These are phyloP conservation scores for Andrena hattorfiana DNA, from an alignment of 2,888 invertebrate species.

Conservation along the genomic window DNA sequence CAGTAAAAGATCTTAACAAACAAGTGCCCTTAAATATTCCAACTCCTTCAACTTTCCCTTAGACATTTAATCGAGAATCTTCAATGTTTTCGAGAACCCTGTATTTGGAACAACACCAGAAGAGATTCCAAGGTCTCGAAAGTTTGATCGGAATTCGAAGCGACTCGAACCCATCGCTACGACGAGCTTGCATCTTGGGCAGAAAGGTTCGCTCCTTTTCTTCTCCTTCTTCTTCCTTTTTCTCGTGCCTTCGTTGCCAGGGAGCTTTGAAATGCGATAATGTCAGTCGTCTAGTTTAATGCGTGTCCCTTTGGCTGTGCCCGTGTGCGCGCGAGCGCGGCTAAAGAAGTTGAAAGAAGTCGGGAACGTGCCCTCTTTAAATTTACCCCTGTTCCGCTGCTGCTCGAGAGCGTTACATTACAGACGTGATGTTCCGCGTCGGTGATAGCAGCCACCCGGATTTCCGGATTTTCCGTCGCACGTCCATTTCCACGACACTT, in stretches of 20 bases:
- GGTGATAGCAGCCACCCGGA: constrained; percentile 45
- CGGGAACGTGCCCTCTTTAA: constrained; percentile 38
- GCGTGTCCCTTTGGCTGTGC: constrained; percentile 31
- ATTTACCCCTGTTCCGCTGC: constrained; percentile 29
- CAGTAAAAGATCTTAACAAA: too few relatives aligned
- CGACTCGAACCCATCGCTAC: neutral
- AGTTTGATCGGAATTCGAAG: neutral
- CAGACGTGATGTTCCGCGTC: constrained; percentile 43
- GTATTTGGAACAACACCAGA: neutral
- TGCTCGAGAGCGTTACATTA: constrained; percentile 38
- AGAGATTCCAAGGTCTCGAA: neutral
- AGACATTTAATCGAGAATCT: neutral
- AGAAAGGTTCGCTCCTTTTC: neutral
- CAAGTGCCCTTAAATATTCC: neutral
- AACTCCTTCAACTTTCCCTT: neutral
- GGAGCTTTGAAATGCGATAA: constrained; percentile 47
- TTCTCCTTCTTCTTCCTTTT: neutral
- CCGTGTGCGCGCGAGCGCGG: neutral
- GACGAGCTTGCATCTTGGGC: neutral
- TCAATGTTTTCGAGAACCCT: neutral
- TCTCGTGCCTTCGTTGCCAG: neutral
- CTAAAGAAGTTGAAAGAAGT: constrained; percentile 40
- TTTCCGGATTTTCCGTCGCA: constrained; percentile 44
- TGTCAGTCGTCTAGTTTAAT: constrained; percentile 40
- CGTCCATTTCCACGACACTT: constrained; percentile 36